phyloP scores from a whole-genome alignment of 1,140 invertebrate species.

The Lordiphosa clarofinis region DNA sequence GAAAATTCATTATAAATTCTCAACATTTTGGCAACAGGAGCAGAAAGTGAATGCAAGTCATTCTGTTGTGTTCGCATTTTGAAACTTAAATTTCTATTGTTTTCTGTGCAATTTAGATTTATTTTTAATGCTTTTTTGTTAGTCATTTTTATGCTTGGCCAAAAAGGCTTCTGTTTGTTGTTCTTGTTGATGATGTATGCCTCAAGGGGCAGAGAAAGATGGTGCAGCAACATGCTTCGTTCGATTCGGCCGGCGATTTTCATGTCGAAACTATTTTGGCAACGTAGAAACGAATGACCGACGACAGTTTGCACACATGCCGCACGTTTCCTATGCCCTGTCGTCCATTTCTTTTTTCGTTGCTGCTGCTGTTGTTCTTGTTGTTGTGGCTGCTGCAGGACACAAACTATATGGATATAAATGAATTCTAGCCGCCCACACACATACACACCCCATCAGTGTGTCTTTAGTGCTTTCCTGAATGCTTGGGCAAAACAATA shows the following conservation, averaged over 20 bases:
- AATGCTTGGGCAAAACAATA: conserved; percentile 66
- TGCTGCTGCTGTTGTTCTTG: conserved; percentile 23
- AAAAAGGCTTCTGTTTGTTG: conserved; percentile 19
- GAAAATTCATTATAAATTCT: conserved; percentile 66
- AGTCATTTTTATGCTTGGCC: conserved; percentile 59
- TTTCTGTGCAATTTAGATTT: conserved; percentile 63
- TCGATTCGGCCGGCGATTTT: conserved; percentile 64
- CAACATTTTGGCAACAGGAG: conserved; percentile 40
- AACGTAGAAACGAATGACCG: conserved; percentile 34
- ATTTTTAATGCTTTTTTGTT: conserved; percentile 58
- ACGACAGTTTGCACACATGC: conserved; percentile 57
- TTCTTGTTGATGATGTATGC: conserved; percentile 11
- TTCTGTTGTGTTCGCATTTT: conserved; percentile 5
- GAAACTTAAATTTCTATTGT: conserved; percentile 60
- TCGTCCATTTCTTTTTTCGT: conserved; percentile 26
- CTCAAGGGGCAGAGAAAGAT: conserved; percentile 13
- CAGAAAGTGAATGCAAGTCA: conserved; percentile 18
- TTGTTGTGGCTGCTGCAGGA: conserved; percentile 23
- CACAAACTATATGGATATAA: conserved; percentile 67
- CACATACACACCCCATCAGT: conserved; percentile 22
- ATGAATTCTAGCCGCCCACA: conserved; percentile 38
- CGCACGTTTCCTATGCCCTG: conserved; percentile 57
- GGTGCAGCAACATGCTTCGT: conserved; percentile 24
- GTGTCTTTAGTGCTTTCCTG: conserved; percentile 35
- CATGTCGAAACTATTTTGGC: conserved; percentile 52